phyloP scores from a whole-genome alignment of 37 sponge, comb jelly and placozoan genomes.

The Amphimedon queenslandica region DNA sequence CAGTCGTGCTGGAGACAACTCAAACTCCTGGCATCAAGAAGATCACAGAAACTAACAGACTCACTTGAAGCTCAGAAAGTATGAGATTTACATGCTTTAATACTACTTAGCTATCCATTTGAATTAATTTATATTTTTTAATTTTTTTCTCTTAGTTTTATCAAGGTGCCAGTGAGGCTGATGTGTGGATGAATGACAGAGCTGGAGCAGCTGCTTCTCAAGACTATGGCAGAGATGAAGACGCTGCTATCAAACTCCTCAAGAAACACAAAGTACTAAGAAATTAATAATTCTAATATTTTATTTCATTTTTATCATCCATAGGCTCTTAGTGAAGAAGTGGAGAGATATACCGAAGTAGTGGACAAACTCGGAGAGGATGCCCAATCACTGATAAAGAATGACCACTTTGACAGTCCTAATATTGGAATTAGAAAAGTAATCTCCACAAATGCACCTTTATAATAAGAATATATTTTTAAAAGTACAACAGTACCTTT shows the following conservation, averaged over 20 bases:
- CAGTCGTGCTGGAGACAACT: constrained; percentile 65
- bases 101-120: not conserved
- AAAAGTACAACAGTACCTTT: too few species aligned
- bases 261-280: constrained; percentile 83
- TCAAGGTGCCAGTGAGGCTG: constrained; percentile 85
- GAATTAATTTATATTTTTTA: not conserved
- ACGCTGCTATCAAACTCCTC: constrained; percentile 74
- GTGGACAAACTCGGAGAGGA: constrained; percentile 59
- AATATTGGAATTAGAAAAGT: constrained; percentile 85
- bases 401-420: constrained; percentile 80
- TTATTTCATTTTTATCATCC: not conserved
- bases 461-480: not conserved
- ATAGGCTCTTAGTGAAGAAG: constrained; percentile 81
- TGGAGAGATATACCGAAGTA: constrained; percentile 61
- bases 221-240: constrained; percentile 93
- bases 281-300: not conserved
- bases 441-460: too few species aligned
- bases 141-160: constrained; percentile 51
- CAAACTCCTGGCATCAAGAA: constrained; percentile 49
- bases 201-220: constrained; percentile 84
- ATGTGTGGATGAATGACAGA: constrained; percentile 97
- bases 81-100: too few species aligned
- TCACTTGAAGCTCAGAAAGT: constrained; percentile 88
- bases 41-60: constrained; percentile 67
- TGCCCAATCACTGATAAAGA: constrained; percentile 44